Evolutionary conservation across 2,888 invertebrate species (phyloP), one percentile per base, ranked within the genome.

Genomic region (Pachycephus smyrnensis): DNA sequence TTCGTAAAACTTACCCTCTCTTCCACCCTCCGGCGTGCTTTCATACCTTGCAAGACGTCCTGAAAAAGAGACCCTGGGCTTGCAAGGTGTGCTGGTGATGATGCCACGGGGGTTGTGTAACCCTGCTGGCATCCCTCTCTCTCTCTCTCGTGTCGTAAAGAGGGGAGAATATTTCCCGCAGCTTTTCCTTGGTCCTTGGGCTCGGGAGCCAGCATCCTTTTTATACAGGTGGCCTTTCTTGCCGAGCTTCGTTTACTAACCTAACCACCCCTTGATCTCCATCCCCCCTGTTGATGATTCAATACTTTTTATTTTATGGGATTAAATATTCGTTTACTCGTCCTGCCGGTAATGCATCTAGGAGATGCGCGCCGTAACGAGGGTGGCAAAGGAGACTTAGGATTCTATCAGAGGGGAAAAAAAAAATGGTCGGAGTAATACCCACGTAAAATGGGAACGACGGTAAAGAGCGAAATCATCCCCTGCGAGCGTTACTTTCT

Each of bases 221-320:
- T 55, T 55, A 55, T 55, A 55, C 23, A 15, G 71, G 32, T 71
- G 12, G 12, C 31, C 12, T 12, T 31, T 23, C 31, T 3, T 33
- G 31, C 15, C 30, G 12, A 31, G 71, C 31, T 33, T 33, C 71
- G 31, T 31, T 12, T 30, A 23, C 71, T 32, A 33, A 23, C 31
- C 31, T 33, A 12, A 69, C 11, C 69, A 6, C 15, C 69, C 40
- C 6, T 6, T 15, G 15, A 40, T 15, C 40, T 15, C 15, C 40
- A 40, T n/a, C 32, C 12, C 9, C 23, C 30, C n/a, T 0, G 12
- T 55, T 3, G 71, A 71, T 74, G 79, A 78, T 73, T 55, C 73
- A 71, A 78, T 77, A 75, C 81, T 79, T 83, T 83, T 83, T 78
- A 76, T 82, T 83, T 83, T 79, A 77, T 75, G 78, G 81, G 80